These are phyloP conservation scores for Umimayanthus kanabou DNA, from an alignment of 92 coral and sea anemone genomes.

Conservation along the genomic window DNA sequence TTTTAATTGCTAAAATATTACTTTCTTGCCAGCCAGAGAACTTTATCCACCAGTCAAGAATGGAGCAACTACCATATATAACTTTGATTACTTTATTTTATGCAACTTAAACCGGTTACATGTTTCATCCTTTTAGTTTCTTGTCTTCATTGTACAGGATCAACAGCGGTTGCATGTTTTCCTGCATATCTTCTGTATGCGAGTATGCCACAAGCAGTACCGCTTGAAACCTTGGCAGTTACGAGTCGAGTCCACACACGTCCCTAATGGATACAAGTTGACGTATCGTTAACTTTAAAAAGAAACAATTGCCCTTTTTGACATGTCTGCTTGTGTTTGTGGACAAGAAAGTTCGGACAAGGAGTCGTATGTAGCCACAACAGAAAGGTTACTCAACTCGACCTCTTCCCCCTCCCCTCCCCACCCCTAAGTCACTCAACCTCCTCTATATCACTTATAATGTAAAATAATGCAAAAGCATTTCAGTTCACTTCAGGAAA, in stretches of 20 bases:
- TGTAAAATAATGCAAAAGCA: too few relatives aligned
- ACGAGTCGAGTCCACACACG: background rate
- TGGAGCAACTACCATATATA: background rate
- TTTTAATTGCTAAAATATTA: too few relatives aligned
- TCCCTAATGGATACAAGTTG: background rate
- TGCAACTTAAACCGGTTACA: background rate
- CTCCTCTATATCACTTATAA: too few relatives aligned
- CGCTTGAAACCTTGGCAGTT: background rate
- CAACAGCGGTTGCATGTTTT: slow-evolving; percentile 26
- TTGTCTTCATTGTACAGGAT: background rate
- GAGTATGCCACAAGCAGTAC: background rate
- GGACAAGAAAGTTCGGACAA: too few relatives aligned
- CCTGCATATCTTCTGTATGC: background rate
- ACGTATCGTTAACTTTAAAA: background rate
- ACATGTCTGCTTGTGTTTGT: background rate
- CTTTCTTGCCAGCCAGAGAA: too few relatives aligned
- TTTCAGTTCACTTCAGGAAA: too few relatives aligned
- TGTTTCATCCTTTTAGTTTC: background rate
- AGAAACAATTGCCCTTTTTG: too few relatives aligned
- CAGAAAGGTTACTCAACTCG: too few relatives aligned
- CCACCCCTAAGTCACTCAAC: background rate
- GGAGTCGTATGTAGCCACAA: too few relatives aligned
- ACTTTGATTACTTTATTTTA: too few relatives aligned
- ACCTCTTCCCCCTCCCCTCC: too few relatives aligned
- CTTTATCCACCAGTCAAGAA: background rate